Percentiles rank a stretch among this genome's conserved stretches.
Conservation (phyloP, 2,113 vertebrate genomes). For the Isichthys henryi region DNA sequence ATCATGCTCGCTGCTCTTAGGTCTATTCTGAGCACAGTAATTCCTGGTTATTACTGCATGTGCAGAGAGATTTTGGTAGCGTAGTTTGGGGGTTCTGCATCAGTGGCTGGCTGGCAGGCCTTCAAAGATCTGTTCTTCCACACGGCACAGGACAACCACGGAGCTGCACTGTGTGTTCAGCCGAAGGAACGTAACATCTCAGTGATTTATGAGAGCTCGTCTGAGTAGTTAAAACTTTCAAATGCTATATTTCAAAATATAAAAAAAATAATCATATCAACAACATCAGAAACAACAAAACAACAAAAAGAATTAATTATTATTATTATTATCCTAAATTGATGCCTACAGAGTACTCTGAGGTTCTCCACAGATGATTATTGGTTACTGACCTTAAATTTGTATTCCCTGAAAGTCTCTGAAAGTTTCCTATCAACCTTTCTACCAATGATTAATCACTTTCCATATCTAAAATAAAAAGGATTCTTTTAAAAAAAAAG, state of each 20-base stretch:
- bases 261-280: background rate
- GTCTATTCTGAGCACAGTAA: constrained; percentile 44
- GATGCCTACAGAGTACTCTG: background rate
- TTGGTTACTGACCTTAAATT: background rate
- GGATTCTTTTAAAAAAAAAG: background rate
- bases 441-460: background rate
- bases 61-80: constrained; percentile 10
- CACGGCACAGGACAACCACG: background rate
- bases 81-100: background rate
- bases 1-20: background rate
- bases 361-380: background rate
- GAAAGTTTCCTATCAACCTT: background rate
- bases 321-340: background rate
- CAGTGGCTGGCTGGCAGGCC: background rate
- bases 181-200: background rate
- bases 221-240: background rate
- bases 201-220: background rate
- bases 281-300: background rate
- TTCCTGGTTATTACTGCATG: constrained; percentile 36
- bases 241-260: background rate
- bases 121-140: background rate
- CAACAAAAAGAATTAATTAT: background rate
- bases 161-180: background rate
- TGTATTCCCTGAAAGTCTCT: background rate
- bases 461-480: background rate